These are phyloP conservation scores for Polyodon spathula DNA, from an alignment of 2,113 vertebrate species.

Conservation along the genomic window DNA sequence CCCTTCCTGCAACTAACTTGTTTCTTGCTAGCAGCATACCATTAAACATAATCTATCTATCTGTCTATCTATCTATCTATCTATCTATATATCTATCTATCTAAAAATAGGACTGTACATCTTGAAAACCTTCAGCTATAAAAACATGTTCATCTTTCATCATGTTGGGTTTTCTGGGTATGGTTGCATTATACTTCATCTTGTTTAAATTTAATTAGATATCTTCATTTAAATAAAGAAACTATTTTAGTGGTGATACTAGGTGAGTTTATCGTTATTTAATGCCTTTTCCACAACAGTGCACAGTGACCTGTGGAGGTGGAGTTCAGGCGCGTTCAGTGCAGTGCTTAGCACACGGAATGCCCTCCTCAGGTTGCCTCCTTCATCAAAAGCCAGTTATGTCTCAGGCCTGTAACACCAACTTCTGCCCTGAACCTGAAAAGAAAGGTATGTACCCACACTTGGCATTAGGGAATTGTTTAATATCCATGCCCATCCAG, in stretches of 20 bases:
- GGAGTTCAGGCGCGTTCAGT: constrained; percentile 65
- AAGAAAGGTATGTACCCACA: constrained; percentile 57
- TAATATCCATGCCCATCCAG: neutral
- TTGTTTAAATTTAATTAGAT: too few relatives aligned
- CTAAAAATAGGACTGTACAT: too few relatives aligned
- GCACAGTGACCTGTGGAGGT: constrained; percentile 73
- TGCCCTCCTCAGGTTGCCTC: constrained; percentile 47
- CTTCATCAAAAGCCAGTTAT: constrained; percentile 49
- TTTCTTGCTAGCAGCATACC: neutral
- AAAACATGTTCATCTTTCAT: too few relatives aligned
- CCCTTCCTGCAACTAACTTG: neutral
- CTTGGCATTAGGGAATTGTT: constrained; percentile 36
- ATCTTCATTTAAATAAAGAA: too few relatives aligned
- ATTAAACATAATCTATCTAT: neutral
- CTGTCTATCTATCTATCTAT: constrained; percentile 6
- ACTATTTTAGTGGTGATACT: too few relatives aligned
- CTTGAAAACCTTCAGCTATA: too few relatives aligned
- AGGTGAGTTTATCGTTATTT: too few relatives aligned
- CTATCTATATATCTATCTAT: neutral
- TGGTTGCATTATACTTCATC: too few relatives aligned
- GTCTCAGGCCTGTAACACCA: constrained; percentile 71
- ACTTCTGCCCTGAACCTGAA: constrained; percentile 62
- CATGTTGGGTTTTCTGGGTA: too few relatives aligned
- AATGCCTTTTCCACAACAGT: constrained; percentile 47
- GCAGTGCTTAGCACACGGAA: constrained; percentile 59